phyloP scores from a whole-genome alignment of 1,140 invertebrate species.

The Diuraphis noxia region DNA sequence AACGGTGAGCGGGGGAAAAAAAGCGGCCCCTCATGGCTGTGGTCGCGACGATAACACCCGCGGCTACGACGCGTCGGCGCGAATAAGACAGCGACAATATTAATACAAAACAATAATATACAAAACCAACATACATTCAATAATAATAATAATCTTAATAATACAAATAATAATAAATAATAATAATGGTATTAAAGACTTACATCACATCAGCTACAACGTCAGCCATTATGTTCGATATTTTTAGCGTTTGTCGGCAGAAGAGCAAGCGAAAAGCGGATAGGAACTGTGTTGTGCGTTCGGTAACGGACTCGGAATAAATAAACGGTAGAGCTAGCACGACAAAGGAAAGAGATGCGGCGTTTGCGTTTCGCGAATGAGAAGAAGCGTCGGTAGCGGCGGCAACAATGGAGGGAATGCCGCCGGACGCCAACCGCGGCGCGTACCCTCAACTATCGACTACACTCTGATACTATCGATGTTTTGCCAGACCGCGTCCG shows the following conservation, averaged over 20 bases:
- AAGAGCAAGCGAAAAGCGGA: neutral
- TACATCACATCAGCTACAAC: constrained; percentile 47
- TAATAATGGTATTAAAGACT: neutral
- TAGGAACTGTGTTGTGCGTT: neutral
- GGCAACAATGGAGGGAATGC: constrained; percentile 52
- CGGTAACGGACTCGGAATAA: constrained; percentile 26
- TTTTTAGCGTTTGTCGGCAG: neutral
- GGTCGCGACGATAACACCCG: neutral
- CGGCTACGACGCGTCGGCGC: neutral
- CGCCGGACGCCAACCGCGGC: constrained; percentile 33
- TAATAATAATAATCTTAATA: neutral
- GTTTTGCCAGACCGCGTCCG: neutral
- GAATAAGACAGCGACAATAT: no score
- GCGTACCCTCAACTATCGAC: neutral
- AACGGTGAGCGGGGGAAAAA: neutral
- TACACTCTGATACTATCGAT: neutral
- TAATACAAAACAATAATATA: neutral
- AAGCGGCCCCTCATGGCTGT: neutral
- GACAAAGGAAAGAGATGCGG: constrained; percentile 25
- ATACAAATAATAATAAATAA: neutral
- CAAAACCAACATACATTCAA: neutral
- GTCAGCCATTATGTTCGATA: constrained; percentile 33
- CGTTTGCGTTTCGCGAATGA: constrained; percentile 36
- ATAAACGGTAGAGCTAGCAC: neutral
- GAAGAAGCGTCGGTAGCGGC: constrained; percentile 19